Evolutionary conservation across 2,888 invertebrate species (phyloP).

Genomic region (Eristalinus sepulchralis): DNA sequence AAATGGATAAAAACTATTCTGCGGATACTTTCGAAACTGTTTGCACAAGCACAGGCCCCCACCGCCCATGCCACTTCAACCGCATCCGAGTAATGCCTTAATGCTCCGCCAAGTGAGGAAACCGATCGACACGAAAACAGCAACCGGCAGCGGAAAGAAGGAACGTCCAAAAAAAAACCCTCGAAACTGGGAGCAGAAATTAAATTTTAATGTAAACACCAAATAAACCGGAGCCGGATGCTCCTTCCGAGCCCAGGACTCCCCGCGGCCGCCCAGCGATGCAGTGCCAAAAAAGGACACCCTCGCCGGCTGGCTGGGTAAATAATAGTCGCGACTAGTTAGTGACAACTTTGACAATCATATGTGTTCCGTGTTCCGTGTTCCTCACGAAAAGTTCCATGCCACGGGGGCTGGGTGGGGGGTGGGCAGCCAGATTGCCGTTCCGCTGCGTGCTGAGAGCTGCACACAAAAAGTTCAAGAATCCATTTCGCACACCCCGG

Average conservation of each 20-base stretch:
- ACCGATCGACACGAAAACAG: slow-evolving; percentile 21
- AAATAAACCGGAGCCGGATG: slow-evolving; percentile 30
- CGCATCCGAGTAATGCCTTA: slow-evolving; percentile 56
- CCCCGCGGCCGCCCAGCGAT: background rate
- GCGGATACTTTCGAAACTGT: slow-evolving; percentile 68
- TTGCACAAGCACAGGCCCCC: slow-evolving; percentile 42
- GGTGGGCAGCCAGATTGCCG: background rate
- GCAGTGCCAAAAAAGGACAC: slow-evolving; percentile 6
- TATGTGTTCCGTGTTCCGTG: too few relatives aligned
- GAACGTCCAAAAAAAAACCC: slow-evolving; percentile 6
- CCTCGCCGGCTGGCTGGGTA: background rate
- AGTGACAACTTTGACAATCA: slow-evolving; percentile 66
- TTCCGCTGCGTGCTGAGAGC: slow-evolving; percentile 31
- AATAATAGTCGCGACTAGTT: slow-evolving; percentile 65
- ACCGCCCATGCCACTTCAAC: background rate
- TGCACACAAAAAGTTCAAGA: slow-evolving; percentile 24
- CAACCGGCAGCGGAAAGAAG: slow-evolving; percentile 10
- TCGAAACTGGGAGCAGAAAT: slow-evolving; percentile 54
- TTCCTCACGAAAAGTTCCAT: slow-evolving; percentile 36
- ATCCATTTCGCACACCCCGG: background rate
- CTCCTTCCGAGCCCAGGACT: background rate
- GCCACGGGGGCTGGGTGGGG: background rate
- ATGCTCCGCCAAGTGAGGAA: slow-evolving; percentile 58
- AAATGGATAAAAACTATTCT: slow-evolving; percentile 69
- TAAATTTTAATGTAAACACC: slow-evolving; percentile 67